These are phyloP conservation scores for Drosophila mauritiana DNA, from an alignment of 1,140 invertebrate species.

Conservation along the genomic window DNA sequence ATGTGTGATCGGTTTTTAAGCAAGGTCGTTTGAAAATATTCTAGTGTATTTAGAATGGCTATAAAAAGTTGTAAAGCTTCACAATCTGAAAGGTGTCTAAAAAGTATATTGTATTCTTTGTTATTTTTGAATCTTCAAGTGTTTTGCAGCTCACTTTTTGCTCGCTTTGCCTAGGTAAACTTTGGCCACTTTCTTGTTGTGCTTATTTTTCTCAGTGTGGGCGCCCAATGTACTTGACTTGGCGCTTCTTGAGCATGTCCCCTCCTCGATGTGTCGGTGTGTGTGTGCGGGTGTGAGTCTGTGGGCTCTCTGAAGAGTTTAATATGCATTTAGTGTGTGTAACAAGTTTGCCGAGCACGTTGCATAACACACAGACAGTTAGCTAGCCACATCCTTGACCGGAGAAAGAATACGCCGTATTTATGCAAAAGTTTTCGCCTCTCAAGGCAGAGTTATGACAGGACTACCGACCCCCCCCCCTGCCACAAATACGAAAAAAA, in stretches of 20 bases:
- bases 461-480: neutral
- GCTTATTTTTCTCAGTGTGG: conserved; percentile 16
- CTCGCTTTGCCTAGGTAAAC: too few relatives aligned
- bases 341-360: conserved; percentile 70
- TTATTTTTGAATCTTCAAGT: neutral
- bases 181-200: too few relatives aligned
- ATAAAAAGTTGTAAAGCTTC: too few relatives aligned
- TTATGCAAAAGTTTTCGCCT: conserved; percentile 38
- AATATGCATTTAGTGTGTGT: conserved; percentile 81
- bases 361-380: conserved; percentile 47
- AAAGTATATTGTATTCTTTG: neutral
- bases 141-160: too few relatives aligned
- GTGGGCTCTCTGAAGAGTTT: conserved; percentile 68
- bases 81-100: too few relatives aligned
- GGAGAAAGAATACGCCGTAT: conserved; percentile 19
- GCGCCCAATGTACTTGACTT: conserved; percentile 71
- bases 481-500: neutral
- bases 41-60: too few relatives aligned
- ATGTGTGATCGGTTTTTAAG: too few relatives aligned
- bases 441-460: conserved; percentile 20
- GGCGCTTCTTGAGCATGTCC: conserved; percentile 62
- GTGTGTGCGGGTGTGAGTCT: neutral
- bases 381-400: conserved; percentile 18
- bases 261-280: neutral
- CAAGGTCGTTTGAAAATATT: too few relatives aligned